A percentile compares a stretch with the other conserved stretches of the same genome.
phyloP scores from a whole-genome alignment of 2,797 vertebrate genomes.

The Ispidina lecontei region DNA sequence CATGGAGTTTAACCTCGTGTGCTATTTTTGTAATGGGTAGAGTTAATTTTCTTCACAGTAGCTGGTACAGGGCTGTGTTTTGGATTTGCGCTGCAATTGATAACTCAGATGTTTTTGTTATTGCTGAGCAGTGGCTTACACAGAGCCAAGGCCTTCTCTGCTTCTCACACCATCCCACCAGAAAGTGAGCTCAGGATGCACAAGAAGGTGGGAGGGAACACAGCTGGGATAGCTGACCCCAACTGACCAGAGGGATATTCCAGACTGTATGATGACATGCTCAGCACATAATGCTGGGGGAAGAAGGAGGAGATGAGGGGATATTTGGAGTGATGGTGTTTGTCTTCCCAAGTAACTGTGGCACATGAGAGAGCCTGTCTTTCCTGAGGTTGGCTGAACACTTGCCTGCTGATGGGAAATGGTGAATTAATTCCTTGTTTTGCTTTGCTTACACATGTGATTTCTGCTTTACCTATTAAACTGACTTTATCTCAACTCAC shows the following conservation, averaged over 20 bases:
- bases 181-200: background rate
- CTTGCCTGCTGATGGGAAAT: background rate
- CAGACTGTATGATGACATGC: background rate
- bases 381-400: background rate
- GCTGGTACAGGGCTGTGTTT: background rate
- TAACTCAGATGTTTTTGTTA: background rate
- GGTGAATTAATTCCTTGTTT: background rate
- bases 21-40: background rate
- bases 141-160: background rate
- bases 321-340: background rate
- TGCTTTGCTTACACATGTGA: background rate
- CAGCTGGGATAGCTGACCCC: background rate
- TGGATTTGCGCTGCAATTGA: background rate
- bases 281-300: background rate
- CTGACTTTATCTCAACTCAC: background rate
- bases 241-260: background rate
- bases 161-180: background rate
- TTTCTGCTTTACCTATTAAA: background rate
- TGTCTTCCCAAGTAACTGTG: background rate
- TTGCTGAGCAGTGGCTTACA: background rate
- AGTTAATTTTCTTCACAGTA: background rate
- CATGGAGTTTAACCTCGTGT: background rate
- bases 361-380: background rate
- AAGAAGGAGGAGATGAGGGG: background rate
- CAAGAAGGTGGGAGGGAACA: background rate